Conservation (phyloP, 64 coral and sea anemone species). For the Actinia equina region DNA sequence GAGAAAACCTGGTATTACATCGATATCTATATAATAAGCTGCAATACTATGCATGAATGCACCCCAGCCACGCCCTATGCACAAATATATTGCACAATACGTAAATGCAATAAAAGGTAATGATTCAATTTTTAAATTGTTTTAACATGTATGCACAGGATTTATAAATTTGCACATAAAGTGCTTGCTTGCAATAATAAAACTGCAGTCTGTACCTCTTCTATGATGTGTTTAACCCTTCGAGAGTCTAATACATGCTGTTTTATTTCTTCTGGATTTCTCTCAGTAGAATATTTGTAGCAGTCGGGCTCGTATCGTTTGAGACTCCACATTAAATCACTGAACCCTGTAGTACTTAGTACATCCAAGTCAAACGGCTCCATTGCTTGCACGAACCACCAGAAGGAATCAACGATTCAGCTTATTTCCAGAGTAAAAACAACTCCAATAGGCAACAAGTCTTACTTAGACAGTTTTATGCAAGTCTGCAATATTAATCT, state of each 20-base stretch:
- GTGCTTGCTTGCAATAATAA: not conserved
- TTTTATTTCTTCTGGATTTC: slow-evolving; percentile 77
- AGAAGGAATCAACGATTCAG: not conserved
- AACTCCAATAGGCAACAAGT: too few species aligned
- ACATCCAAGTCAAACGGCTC: slow-evolving; percentile 73
- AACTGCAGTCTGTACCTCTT: slow-evolving; percentile 46
- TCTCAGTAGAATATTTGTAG: slow-evolving; percentile 71
- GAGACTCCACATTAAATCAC: slow-evolving; percentile 66
- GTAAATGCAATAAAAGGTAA: not conserved
- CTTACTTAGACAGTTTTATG: too few species aligned
- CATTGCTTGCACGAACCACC: slow-evolving; percentile 20
- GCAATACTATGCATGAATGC: not conserved
- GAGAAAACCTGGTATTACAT: too few species aligned
- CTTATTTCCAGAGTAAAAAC: too few species aligned
- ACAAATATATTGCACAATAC: not conserved
- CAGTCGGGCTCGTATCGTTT: slow-evolving; percentile 53
- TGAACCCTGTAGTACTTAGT: slow-evolving; percentile 41
- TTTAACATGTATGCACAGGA: too few species aligned
- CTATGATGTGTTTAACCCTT: slow-evolving; percentile 73
- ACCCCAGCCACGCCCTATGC: not conserved
- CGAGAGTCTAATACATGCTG: slow-evolving; percentile 68
- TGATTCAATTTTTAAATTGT: not conserved
- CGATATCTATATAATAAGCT: too few species aligned
- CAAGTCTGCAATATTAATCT: not conserved
- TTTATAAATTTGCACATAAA: not conserved